Conservation (phyloP, 2,113 vertebrate species). For the Notechis scutatus region DNA sequence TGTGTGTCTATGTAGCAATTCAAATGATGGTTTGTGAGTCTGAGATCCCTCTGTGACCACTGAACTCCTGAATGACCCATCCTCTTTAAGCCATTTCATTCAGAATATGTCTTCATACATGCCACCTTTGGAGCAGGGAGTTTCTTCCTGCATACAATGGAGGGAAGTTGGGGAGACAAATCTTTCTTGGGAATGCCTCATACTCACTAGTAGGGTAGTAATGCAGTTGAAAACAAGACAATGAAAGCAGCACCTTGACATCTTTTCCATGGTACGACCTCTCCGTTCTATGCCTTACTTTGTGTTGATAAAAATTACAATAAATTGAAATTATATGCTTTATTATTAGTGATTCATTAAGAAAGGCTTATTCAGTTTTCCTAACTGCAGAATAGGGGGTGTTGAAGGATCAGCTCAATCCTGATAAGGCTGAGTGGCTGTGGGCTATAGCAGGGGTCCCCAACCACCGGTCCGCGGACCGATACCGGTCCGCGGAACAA, state of each 20-base stretch:
- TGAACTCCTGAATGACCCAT: background rate
- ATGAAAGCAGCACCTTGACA: background rate
- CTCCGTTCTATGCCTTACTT: background rate
- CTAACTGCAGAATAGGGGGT: background rate
- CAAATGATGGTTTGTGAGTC: background rate
- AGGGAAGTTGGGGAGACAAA: background rate
- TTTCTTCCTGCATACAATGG: background rate
- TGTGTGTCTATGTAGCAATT: background rate
- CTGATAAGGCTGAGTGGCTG: background rate
- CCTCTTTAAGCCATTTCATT: background rate
- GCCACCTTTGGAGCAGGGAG: background rate
- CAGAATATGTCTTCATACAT: background rate
- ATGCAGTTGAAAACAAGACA: background rate
- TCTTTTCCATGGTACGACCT: background rate
- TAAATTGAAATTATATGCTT: background rate
- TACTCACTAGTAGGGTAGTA: background rate
- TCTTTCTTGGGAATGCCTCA: background rate
- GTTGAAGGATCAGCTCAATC: too few relatives aligned
- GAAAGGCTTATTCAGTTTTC: background rate
- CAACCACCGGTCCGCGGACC: too few relatives aligned
- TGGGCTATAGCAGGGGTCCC: background rate
- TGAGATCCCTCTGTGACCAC: background rate
- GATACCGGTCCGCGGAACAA: too few relatives aligned
- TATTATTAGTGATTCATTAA: background rate
- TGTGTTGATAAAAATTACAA: background rate